These are phyloP conservation scores for Sebastes taczanowskii DNA, from an alignment of 2,797 vertebrate genomes.

Conservation along the genomic window DNA sequence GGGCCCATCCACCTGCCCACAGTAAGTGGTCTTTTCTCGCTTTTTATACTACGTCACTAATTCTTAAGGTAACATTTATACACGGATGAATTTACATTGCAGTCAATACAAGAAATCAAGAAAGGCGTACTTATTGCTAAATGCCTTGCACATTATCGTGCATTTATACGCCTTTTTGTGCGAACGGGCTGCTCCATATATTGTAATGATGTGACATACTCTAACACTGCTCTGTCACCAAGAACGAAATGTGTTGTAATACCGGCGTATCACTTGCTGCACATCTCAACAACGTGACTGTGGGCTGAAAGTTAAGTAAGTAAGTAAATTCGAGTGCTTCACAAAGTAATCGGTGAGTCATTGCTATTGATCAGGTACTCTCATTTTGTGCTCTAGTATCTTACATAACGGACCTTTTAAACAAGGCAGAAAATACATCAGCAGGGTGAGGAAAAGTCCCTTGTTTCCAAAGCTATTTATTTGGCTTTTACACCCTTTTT, in stretches of 20 bases:
- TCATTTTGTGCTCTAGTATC: conserved; percentile 29
- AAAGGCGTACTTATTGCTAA: no score
- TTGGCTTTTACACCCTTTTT: conserved; percentile 32
- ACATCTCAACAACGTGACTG: not conserved
- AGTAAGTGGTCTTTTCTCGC: no score
- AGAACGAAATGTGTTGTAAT: not conserved
- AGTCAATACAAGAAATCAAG: no score
- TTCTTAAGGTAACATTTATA: no score
- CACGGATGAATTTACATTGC: no score
- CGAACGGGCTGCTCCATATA: not conserved
- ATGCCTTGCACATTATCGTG: no score
- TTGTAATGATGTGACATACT: not conserved
- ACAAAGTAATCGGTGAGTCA: conserved; percentile 56
- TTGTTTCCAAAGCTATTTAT: conserved; percentile 37
- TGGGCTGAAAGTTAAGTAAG: conserved; percentile 29
- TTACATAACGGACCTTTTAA: conserved; percentile 43
- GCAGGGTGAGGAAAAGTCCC: not conserved
- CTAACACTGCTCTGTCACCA: not conserved
- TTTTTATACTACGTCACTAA: no score
- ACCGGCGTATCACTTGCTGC: not conserved
- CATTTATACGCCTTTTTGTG: no score
- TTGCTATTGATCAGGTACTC: conserved; percentile 53
- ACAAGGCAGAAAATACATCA: not conserved
- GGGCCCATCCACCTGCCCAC: no score
- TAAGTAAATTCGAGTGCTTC: conserved; percentile 27